Evolutionary conservation across 2,797 vertebrate genomes (phyloP), one percentile per base, ranked within the genome.

Genomic region (Phrynocephalus guinanensis): DNA sequence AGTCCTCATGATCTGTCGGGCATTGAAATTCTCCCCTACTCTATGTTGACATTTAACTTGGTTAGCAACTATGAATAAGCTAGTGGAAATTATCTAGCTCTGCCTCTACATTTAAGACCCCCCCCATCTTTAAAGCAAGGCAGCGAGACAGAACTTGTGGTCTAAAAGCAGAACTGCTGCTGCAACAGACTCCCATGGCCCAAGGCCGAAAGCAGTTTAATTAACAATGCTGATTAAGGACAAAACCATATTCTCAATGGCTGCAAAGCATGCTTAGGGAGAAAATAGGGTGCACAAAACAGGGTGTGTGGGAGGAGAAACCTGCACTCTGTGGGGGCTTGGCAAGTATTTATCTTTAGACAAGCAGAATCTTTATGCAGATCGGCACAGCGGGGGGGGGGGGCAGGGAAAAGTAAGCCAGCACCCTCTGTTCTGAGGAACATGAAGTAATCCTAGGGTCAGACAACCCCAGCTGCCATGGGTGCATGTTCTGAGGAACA

Each of bases 151-250:
- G 48, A 86, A 6, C 77, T 26, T 83, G 63, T 11, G 48, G 13
- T 16, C 6, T 67, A 44, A 72, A 84, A 86, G 68, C 83, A 82
- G 91, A 73, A 76, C 24, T 1, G 0, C 83, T n/a, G 66, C 60
- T 26, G 10, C 80, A 85, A 0, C 90, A 84, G 80, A 56, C 33
- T 56, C 86, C 24, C 52, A 56, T 18, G 81, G 75, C 84, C 28
- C 6, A 0, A 71, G 11, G 76, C 44, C 83, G n/a, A 81, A 75
- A 28, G 48, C 76, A 5, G 77, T 80, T 85, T 72, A 83, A 85
- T 2, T 79, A 72, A 0, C 84, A 5, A 33, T 15, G 9, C 4
- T 52, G 87, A 87, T 9, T 88, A 88, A 44, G 82, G n/a, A 85
- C 71, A 71, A 90, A 88, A 87, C 13, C 79, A 81, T 85, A 76